Conservation (phyloP, 2,797 vertebrate species). For the Bufotes viridis region DNA sequence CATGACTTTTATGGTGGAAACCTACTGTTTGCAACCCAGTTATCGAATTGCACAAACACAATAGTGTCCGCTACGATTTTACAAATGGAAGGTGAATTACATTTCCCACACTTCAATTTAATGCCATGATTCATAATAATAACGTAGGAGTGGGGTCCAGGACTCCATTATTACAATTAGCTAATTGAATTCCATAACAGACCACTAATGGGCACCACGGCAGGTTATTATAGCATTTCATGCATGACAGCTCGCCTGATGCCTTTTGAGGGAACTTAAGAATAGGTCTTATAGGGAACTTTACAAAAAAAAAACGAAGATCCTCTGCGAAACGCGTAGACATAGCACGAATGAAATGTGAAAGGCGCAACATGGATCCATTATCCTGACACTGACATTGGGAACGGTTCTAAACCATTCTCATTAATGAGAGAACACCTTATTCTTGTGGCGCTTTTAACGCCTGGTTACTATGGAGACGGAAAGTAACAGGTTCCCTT, state of each 20-base stretch:
- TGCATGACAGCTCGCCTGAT: not conserved
- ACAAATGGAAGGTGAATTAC: not conserved
- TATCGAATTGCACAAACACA: too few species aligned
- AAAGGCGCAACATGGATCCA: constrained; percentile 68
- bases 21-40: too few species aligned
- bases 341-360: constrained; percentile 35
- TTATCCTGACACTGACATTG: constrained; percentile 67
- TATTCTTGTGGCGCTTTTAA: constrained; percentile 58
- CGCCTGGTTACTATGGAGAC: constrained; percentile 62
- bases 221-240: not conserved
- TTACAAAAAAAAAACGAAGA: not conserved
- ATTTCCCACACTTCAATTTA: not conserved
- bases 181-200: constrained; percentile 20
- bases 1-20: not conserved
- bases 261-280: not conserved
- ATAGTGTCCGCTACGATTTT: not conserved
- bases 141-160: not conserved
- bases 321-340: not conserved
- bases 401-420: constrained; percentile 67
- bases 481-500: constrained; percentile 63
- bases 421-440: constrained; percentile 68
- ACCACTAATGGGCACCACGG: not conserved
- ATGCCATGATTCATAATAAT: not conserved
- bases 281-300: not conserved
- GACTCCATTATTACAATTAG: not conserved